Evolutionary conservation across 2,888 invertebrate species (phyloP).

Genomic region (Prenolepis imparis): DNA sequence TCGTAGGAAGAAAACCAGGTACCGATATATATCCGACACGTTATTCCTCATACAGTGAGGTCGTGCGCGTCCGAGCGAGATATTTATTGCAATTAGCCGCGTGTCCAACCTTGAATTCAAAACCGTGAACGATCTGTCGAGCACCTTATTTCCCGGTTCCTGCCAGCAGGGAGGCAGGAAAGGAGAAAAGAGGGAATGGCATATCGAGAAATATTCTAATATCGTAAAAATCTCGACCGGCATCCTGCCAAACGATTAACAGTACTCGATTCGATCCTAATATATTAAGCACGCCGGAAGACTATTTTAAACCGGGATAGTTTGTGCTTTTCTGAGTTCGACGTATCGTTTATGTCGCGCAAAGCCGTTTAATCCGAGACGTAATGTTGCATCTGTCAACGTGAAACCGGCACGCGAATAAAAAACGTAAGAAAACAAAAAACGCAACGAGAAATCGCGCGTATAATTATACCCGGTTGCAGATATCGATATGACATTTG

Average conservation of each 20-base stretch:
- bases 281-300: conserved; percentile 48
- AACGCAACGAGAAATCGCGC: background rate
- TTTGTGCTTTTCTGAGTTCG: background rate
- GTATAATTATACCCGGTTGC: background rate
- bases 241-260: conserved; percentile 36
- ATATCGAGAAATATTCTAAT: conserved; percentile 31
- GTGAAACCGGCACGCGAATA: background rate
- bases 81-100: conserved; percentile 55
- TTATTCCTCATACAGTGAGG: conserved; percentile 47
- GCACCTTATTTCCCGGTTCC: conserved; percentile 36
- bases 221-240: background rate
- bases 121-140: conserved; percentile 44
- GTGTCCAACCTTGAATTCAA: conserved; percentile 48
- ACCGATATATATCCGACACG: conserved; percentile 44
- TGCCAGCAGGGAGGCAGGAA: conserved; percentile 6
- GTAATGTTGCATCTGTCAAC: conserved; percentile 14
- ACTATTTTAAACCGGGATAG: conserved; percentile 20
- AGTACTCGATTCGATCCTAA: conserved; percentile 42
- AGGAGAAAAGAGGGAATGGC: background rate
- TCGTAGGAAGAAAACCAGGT: conserved; percentile 37
- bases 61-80: conserved; percentile 22
- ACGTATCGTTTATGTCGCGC: conserved; percentile 34
- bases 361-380: conserved; percentile 43
- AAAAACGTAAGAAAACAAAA: background rate
- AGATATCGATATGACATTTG: conserved; percentile 1